Percentiles rank a stretch among this genome's conserved stretches.
phyloP scores from a whole-genome alignment of 2,888 invertebrate species.

The Caenorhabditis wallacei region DNA sequence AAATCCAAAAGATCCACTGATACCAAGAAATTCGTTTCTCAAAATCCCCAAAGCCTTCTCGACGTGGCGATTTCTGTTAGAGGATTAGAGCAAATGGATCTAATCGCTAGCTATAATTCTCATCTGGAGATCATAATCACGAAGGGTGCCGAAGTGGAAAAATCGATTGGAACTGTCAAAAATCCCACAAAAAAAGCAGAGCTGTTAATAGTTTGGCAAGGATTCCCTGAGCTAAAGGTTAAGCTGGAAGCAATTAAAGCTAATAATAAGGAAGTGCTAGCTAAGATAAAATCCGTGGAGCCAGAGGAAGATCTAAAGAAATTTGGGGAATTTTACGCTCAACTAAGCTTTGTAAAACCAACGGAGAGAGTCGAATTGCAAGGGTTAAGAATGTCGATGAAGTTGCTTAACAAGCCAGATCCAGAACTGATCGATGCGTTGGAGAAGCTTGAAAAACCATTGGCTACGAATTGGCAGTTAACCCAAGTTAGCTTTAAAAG shows the following conservation, averaged over 20 bases:
- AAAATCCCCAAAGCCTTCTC: not conserved
- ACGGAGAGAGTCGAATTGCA: not conserved
- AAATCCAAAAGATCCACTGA: not conserved
- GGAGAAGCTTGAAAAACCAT: not conserved
- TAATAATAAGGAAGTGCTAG: not conserved
- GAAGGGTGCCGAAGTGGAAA: not conserved
- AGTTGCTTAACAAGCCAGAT: not conserved
- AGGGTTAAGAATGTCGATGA: not conserved
- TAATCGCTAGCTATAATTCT: not conserved
- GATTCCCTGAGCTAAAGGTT: not conserved
- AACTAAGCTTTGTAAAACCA: not conserved
- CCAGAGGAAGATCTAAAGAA: not conserved
- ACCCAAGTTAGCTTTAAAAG: not conserved
- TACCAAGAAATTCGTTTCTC: not conserved
- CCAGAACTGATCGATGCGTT: not conserved
- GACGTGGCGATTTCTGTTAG: not conserved
- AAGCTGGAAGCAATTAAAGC: not conserved
- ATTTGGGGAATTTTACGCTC: not conserved
- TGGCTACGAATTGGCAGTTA: not conserved
- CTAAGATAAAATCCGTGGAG: not conserved
- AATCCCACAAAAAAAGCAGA: not conserved
- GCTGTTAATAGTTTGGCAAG: not conserved
- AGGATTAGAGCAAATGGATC: not conserved
- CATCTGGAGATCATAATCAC: not conserved
- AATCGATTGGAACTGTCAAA: not conserved